Evolutionary conservation across 1,140 invertebrate species (phyloP), one percentile per base, ranked within the genome.

Genomic region (Drosophila ambigua): DNA sequence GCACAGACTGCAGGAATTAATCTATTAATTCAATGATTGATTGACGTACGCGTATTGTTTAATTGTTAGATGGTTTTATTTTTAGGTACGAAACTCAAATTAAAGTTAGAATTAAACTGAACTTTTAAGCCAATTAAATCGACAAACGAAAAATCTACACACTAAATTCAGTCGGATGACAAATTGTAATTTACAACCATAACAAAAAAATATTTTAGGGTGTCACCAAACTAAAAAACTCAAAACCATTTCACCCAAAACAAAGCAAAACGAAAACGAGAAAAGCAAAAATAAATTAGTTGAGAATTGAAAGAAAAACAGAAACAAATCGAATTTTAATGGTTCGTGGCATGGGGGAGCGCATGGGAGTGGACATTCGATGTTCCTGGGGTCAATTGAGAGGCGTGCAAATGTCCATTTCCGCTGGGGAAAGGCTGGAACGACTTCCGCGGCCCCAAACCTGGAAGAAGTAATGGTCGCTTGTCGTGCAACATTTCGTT

Each of bases 211-310:
- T 83, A 88, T 59, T 88, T 88, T 88, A 88, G 72, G 68, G 76
- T 83, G 79, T 88, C 81, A 78, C 65, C 62, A 80, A 80, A 77
- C 74, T 85, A 84, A 85, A 85, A 64, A 67, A 63, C 76, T 84
- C 57, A 61, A 72, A 72, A 64, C 39, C 52, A 58, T 69, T 69
- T 72, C 73, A 76, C 73, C 64, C 73, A 74, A 68, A 67, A 31
- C 35, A 49, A 72, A 77, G 26, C 26, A 50, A 75, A 78, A 60
- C 35, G 13, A 76, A 76, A 59, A 60, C 43, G 23, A 67, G 45
- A 39, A 54, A 60, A 64, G 65, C 62, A 78, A 79, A 81, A 88
- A 83, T 79, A 88, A 88, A 89, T 88, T 88, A 89, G 83, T 88
- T 88, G 84, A 88, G 73, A 88, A 83, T 89, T 89, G 72, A 88